Evolutionary conservation across 2,888 invertebrate genomes (phyloP).

Genomic region (Rhagonycha fulva): DNA sequence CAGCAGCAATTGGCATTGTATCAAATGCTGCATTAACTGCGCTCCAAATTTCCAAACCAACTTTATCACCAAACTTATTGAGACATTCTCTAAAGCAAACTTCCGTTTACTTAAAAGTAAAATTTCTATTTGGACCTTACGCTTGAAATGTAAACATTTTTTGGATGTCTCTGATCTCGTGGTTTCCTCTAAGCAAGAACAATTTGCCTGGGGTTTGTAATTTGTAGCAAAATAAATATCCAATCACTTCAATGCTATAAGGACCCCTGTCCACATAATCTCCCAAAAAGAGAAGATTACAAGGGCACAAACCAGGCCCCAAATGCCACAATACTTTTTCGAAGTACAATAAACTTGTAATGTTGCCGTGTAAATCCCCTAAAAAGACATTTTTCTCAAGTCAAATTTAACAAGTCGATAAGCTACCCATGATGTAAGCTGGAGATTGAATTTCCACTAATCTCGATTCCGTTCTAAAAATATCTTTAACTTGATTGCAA

Average conservation of each 20-base stretch:
- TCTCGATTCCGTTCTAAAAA: conserved; percentile 59
- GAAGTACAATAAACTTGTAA: conserved; percentile 68
- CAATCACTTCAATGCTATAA: conserved; percentile 69
- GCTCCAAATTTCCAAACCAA: conserved; percentile 70
- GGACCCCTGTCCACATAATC: conserved; percentile 79
- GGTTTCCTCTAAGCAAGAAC: conserved; percentile 71
- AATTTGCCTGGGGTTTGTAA: conserved; percentile 68
- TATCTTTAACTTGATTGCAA: conserved; percentile 57
- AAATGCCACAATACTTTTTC: conserved; percentile 72
- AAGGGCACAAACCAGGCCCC: conserved; percentile 67
- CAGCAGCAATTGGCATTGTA: conserved; percentile 71
- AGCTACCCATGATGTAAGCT: conserved; percentile 61
- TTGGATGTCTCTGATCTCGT: conserved; percentile 76
- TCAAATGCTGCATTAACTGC: conserved; percentile 74
- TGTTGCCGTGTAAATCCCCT: conserved; percentile 80
- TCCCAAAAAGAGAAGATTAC: conserved; percentile 71
- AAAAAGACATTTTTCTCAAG: neutral
- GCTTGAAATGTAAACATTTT: conserved; percentile 72
- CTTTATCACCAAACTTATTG: conserved; percentile 67
- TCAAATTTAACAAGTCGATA: conserved; percentile 1
- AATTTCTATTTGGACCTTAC: conserved; percentile 51
- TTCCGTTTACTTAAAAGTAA: neutral
- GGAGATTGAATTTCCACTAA: conserved; percentile 60
- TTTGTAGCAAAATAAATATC: conserved; percentile 73
- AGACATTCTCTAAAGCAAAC: conserved; percentile 65